These are phyloP conservation scores for Bombus impatiens DNA, from an alignment of 1,140 invertebrate species.

Conservation along the genomic window DNA sequence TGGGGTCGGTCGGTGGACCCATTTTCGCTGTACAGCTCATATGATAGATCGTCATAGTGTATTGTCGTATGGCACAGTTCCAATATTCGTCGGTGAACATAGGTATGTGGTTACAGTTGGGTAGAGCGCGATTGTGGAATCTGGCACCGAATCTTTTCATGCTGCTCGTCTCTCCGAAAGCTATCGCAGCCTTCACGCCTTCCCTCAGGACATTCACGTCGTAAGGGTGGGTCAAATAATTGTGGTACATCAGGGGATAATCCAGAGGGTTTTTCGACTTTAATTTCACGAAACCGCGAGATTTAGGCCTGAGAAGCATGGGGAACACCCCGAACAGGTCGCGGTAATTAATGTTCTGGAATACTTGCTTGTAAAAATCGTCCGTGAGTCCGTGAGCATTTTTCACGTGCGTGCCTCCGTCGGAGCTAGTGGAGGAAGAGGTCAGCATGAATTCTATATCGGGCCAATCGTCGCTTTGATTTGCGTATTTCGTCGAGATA, in stretches of 20 bases:
- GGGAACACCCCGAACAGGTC: conserved; percentile 92
- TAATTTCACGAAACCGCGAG: conserved; percentile 90
- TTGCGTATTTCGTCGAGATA: conserved; percentile 93
- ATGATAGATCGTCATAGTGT: conserved; percentile 94
- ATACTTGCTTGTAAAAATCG: conserved; percentile 90
- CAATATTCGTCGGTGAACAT: conserved; percentile 92
- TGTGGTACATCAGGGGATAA: conserved; percentile 94
- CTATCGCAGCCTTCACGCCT: conserved; percentile 92
- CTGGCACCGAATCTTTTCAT: conserved; percentile 89
- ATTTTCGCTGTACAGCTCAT: conserved; percentile 93
- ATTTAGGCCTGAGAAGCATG: conserved; percentile 93
- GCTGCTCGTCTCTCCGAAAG: conserved; percentile 88
- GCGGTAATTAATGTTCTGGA: conserved; percentile 86
- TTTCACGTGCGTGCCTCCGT: conserved; percentile 89
- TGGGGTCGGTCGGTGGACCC: conserved; percentile 89
- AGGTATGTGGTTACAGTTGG: conserved; percentile 90
- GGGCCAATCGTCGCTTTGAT: conserved; percentile 92
- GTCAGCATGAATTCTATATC: conserved; percentile 95
- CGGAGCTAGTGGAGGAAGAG: conserved; percentile 90
- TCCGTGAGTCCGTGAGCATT: conserved; percentile 90
- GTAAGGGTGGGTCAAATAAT: conserved; percentile 92
- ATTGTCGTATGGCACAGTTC: conserved; percentile 90
- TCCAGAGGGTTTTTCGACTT: conserved; percentile 90
- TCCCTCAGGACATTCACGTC: conserved; percentile 91
- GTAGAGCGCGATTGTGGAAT: conserved; percentile 87